phyloP scores from a whole-genome alignment of 2,888 invertebrate species.

The Aporophyla lueneburgensis region DNA sequence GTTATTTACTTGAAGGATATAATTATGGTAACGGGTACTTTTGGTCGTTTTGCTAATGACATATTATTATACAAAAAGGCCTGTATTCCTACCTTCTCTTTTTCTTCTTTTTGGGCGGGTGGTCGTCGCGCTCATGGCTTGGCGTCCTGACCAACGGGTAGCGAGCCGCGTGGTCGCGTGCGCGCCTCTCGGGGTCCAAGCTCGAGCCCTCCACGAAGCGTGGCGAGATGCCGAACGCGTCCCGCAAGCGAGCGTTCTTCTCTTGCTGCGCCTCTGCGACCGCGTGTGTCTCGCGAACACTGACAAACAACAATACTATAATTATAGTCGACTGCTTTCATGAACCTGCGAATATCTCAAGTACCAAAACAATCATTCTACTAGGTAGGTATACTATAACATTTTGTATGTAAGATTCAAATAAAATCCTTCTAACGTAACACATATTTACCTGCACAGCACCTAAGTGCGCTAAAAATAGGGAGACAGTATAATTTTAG shows the following conservation, averaged over 20 bases:
- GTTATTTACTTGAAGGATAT: not conserved
- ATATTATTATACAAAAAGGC: conserved; percentile 1
- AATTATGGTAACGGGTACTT: not conserved
- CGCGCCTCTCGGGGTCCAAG: conserved; percentile 94
- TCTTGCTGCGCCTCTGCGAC: conserved; percentile 98
- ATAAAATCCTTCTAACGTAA: conserved; percentile 70
- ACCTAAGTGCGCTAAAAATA: conserved; percentile 89
- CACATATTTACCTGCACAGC: conserved; percentile 88
- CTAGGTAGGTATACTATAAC: conserved; percentile 19
- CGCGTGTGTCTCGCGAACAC: conserved; percentile 98
- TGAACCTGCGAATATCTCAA: conserved; percentile 13
- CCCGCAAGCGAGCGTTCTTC: conserved; percentile 97
- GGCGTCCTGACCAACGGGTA: conserved; percentile 95
- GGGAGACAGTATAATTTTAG: conserved; percentile 82
- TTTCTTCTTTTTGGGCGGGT: conserved; percentile 92
- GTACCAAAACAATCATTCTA: conserved; percentile 28
- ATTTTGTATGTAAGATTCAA: conserved; percentile 35
- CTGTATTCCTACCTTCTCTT: conserved; percentile 91
- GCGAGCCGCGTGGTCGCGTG: conserved; percentile 88
- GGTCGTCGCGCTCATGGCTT: conserved; percentile 91
- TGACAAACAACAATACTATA: conserved; percentile 77
- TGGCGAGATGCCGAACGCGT: conserved; percentile 98
- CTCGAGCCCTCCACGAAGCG: conserved; percentile 98
- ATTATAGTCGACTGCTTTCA: conserved; percentile 25
- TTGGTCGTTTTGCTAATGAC: conserved; percentile 4